Evolutionary conservation across 2,113 vertebrate genomes (phyloP), one percentile per base, ranked within the genome.

Genomic region (Pelusios castaneus): DNA sequence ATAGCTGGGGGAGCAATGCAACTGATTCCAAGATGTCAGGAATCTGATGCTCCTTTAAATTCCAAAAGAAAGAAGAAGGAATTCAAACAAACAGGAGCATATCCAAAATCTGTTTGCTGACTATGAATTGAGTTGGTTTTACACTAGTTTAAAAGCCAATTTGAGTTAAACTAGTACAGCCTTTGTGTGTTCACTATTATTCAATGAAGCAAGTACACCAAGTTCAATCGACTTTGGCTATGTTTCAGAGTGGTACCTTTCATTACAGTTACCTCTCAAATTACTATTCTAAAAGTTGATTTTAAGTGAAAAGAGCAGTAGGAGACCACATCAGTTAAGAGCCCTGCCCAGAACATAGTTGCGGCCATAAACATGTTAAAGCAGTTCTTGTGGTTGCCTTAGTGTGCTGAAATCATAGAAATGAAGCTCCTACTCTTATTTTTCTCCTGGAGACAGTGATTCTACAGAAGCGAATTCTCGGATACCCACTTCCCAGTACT

Each of bases 151-250:
- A 51, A 93, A 93, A 56, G 19, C 67, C 0, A 0, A 5, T 79
- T 93, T 92, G 86, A 86, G 80, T 96, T 93, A 81, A 87, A 85
- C 63, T 27, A 45, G 8, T 47, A 47, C 13, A 63, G 82, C 25
- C 85, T 92, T 55, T 63, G 70, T 13, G 3, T 47, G 10, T 79
- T 89, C 54, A 90, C 7, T 38, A 78, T 63, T 86, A 83, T 29
- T 67, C 67, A 6, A 45, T 63, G 34, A 31, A 75, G 45, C 16
- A 51, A 82, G 17, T 5, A 89, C 47, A 87, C 10, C 77, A 75
- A 92, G 55, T 4, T 79, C 4, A 91, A 60, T 2, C 80, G 10
- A 77, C 1, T 52, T 3, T 29, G 21, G 8, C 81, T 49, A 52
- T 27, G 29, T 27, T 87, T 93, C 41, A 76, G 29, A 88, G 82